Evolutionary conservation across 23 tunicate genomes (phyloP), one percentile per base, ranked within the genome.

Genomic region (Ciona savignyi): DNA sequence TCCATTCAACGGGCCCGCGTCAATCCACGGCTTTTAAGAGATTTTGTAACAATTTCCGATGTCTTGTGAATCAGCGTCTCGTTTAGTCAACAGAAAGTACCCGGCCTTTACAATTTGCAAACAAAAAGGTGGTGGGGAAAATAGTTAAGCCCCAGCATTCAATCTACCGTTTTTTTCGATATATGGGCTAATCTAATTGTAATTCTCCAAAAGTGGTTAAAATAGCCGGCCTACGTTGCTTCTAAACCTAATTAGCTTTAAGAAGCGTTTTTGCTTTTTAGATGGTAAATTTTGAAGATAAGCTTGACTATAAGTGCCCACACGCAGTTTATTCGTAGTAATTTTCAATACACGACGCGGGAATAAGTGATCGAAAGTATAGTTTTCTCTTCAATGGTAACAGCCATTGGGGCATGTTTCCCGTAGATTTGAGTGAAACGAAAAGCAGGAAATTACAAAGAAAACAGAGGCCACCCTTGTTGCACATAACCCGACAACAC

Each of bases 381-480:
- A 42, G 9, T 42, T 42, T 42, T 15, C 56, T 42, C 56, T 42
- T 42, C 56, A 15, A n/a, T n/a, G 56, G 15, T 15, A 15, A 42
- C 9, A 42, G 56, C 56, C 9, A 42, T 15, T 42, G 11, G 56
- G 56, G 56, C 56, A 42, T 42, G 56, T 42, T 42, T 42, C 56
- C 56, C 56, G 56, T 15, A 42, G 56, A 42, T 42, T 9, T 9
- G 15, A 42, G 56, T 15, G 15, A 42, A 42, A 42, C 11, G 56
- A 42, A 42, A 42, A 42, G 56, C 56, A 42, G 56, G 56, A 42
- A 42, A 42, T 42, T 42, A 42, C 56, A 42, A 42, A 42, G 56
- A 42, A 42, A 42, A 42, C 56, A 42, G 9, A 42, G 56, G 15
- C 56, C 56, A 42, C 56, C 56, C 56, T 42, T 42, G 56, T 42